phyloP scores from a whole-genome alignment of 2,888 invertebrate species.

The Nephrotoma guestfalica region DNA sequence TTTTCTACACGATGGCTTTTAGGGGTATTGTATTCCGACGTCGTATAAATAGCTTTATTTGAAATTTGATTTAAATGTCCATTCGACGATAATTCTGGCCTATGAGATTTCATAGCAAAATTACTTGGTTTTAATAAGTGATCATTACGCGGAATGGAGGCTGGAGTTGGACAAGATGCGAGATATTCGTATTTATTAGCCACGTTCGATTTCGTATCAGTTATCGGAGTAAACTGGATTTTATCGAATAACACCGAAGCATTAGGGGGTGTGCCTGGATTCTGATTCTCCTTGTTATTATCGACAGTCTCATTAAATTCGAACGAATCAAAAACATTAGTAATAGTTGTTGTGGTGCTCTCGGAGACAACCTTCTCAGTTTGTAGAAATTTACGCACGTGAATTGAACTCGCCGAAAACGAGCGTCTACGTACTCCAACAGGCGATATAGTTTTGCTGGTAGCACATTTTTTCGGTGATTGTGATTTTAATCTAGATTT shows the following conservation, averaged over 20 bases:
- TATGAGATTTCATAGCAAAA: background rate
- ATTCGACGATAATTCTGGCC: background rate
- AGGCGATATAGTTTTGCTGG: background rate
- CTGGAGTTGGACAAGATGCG: constrained; percentile 26
- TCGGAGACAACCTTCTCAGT: background rate
- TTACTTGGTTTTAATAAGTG: background rate
- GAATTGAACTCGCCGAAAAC: background rate
- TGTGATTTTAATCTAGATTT: constrained; percentile 27
- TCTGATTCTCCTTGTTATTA: constrained; percentile 33
- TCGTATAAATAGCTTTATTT: background rate
- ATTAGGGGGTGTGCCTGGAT: constrained; percentile 32
- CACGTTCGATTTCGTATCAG: constrained; percentile 11
- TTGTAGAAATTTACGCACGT: background rate
- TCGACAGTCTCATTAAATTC: constrained; percentile 11
- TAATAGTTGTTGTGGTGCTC: background rate
- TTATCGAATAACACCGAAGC: constrained; percentile 24
- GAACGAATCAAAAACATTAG: background rate
- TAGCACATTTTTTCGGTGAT: constrained; percentile 5
- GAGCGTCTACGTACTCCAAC: background rate
- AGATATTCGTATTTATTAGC: constrained; percentile 20
- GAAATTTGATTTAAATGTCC: background rate
- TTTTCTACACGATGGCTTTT: background rate
- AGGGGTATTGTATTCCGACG: background rate
- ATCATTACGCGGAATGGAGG: background rate
- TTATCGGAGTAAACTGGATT: constrained; percentile 27